These are phyloP conservation scores for Mechanitis mazaeus DNA, from an alignment of 2,888 invertebrate genomes.

Conservation along the genomic window DNA sequence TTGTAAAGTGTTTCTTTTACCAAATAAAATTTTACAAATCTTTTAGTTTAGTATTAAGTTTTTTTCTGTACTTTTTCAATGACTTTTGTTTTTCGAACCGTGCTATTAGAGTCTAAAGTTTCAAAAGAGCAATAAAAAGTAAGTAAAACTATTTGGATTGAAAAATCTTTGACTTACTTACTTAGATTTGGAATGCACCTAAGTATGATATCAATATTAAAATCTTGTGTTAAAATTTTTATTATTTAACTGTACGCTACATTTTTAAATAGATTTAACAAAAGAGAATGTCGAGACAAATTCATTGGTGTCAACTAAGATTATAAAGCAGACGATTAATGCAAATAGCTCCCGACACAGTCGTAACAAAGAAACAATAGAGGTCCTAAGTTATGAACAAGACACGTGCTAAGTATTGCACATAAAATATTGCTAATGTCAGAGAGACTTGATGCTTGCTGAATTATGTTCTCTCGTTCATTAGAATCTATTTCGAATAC, in stretches of 20 bases:
- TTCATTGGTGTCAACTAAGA: slow-evolving; percentile 42
- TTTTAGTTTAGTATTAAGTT: too few relatives aligned
- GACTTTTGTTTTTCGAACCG: too few relatives aligned
- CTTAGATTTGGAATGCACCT: too few relatives aligned
- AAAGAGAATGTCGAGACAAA: slow-evolving; percentile 35
- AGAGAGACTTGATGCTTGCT: slow-evolving; percentile 15
- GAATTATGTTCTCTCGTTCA: slow-evolving; percentile 10
- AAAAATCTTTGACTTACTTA: too few relatives aligned
- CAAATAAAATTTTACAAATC: too few relatives aligned
- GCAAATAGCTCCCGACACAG: slow-evolving; percentile 45
- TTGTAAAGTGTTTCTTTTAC: too few relatives aligned
- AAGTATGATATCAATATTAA: too few relatives aligned
- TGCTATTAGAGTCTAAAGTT: too few relatives aligned
- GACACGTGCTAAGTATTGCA: slow-evolving; percentile 35
- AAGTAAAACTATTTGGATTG: too few relatives aligned
- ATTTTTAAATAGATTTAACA: slow-evolving; percentile 35
- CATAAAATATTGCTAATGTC: slow-evolving; percentile 21
- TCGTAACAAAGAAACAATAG: slow-evolving; percentile 60
- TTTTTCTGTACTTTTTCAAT: too few relatives aligned
- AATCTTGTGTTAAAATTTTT: too few relatives aligned
- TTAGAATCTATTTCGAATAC: slow-evolving; percentile 3
- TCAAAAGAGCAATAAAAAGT: too few relatives aligned
- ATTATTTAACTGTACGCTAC: background rate
- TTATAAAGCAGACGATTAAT: slow-evolving; percentile 60
- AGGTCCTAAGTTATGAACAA: slow-evolving; percentile 44